Conservation (phyloP, 2,113 vertebrate species). For the Lagopus muta region DNA sequence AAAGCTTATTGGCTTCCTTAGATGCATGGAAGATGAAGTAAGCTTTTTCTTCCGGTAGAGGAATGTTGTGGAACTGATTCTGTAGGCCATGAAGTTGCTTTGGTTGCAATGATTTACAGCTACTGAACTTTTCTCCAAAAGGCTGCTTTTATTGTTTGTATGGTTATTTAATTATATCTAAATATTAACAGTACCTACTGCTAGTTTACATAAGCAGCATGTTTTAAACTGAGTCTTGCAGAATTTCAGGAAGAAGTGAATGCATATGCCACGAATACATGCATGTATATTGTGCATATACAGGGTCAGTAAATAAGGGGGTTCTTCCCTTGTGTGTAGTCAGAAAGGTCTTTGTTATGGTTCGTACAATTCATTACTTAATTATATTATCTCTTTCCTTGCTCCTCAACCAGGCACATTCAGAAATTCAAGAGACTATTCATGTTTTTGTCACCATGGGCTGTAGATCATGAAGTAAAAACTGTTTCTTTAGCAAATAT, state of each 20-base stretch:
- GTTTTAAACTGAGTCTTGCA: not conserved
- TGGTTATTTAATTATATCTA: not conserved
- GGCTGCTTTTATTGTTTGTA: not conserved
- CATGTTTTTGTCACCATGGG: rapidly evolving
- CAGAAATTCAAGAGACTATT: not conserved
- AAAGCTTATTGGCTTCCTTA: not conserved
- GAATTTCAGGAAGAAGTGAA: not conserved
- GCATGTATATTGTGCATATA: rapidly evolving
- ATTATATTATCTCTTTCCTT: not conserved
- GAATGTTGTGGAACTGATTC: not conserved
- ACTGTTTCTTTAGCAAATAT: not conserved
- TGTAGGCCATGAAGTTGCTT: not conserved
- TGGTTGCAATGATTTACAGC: not conserved
- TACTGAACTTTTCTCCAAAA: not conserved
- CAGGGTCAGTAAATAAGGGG: not conserved
- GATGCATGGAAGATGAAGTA: not conserved
- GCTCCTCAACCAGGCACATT: rapidly evolving
- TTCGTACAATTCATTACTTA: rapidly evolving
- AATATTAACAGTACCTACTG: rapidly evolving
- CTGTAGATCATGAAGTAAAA: not conserved
- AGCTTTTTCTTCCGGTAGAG: not conserved
- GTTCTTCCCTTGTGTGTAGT: not conserved
- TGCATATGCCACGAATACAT: rapidly evolving
- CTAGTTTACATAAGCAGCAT: not conserved
- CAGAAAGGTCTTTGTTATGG: not conserved